These are phyloP conservation scores for Platycercus adscitus DNA, from an alignment of 2,113 vertebrate genomes.

Conservation along the genomic window DNA sequence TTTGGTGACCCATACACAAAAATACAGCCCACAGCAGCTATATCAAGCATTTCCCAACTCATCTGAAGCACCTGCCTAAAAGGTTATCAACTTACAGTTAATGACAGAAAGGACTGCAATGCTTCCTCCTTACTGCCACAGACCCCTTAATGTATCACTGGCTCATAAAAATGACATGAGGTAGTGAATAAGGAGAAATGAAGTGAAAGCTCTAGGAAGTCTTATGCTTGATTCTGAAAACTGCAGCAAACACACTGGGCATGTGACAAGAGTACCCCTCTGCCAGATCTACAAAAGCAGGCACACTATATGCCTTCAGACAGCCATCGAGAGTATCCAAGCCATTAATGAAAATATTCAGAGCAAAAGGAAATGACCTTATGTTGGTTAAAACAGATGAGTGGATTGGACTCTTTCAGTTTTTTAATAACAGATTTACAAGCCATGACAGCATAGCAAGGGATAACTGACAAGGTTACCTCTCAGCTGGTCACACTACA, in stretches of 20 bases:
- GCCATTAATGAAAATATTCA: background rate
- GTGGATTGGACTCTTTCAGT: background rate
- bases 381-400: background rate
- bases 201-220: background rate
- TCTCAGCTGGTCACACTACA: background rate
- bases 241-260: background rate
- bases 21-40: background rate
- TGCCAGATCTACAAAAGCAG: background rate
- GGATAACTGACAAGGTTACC: background rate
- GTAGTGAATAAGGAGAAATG: background rate
- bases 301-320: background rate
- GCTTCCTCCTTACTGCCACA: background rate
- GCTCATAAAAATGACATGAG: background rate
- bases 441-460: background rate
- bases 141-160: background rate
- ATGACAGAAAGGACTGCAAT: background rate
- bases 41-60: background rate
- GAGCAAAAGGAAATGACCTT: background rate
- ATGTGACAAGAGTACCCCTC: background rate
- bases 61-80: background rate
- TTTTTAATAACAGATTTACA: background rate
- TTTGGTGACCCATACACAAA: background rate
- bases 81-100: background rate
- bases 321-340: background rate
- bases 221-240: background rate